phyloP scores from a whole-genome alignment of 2,797 vertebrate genomes.

The Urosaurus nigricauda region DNA sequence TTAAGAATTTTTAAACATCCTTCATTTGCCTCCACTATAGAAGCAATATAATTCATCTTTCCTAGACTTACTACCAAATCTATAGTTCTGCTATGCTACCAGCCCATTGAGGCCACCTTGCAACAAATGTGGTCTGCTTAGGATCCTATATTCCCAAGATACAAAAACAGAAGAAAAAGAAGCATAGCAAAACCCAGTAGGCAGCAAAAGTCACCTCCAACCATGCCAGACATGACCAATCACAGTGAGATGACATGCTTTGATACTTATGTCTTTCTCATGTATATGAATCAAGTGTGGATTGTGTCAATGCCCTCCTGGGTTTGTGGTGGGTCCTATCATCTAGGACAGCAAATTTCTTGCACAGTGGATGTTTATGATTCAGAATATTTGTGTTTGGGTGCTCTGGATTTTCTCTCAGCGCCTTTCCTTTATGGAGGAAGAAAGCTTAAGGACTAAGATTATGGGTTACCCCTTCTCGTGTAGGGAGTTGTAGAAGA shows the following conservation, averaged over 20 bases:
- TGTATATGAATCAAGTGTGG: not conserved
- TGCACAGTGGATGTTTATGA: not conserved
- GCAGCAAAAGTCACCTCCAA: not conserved
- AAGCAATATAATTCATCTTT: not conserved
- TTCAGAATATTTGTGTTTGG: not conserved
- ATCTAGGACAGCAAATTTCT: not conserved
- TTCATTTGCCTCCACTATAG: not conserved
- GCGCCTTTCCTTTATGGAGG: not conserved
- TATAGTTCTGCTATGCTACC: not conserved
- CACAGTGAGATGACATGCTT: not conserved
- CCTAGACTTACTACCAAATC: not conserved
- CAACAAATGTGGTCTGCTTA: not conserved
- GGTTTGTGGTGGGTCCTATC: not conserved
- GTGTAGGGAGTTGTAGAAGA: not conserved
- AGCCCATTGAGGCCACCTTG: not conserved
- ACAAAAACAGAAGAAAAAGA: not conserved
- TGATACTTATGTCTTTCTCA: not conserved
- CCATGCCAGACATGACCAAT: not conserved
- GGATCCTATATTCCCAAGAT: not conserved
- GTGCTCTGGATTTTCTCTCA: not conserved
- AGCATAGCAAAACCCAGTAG: not conserved
- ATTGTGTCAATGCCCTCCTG: no score
- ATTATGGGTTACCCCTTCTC: not conserved
- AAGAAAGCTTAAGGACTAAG: not conserved
- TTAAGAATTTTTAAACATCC: not conserved